Conservation (phyloP, 2,113 vertebrate genomes). For the Xiphophorus couchianus region DNA sequence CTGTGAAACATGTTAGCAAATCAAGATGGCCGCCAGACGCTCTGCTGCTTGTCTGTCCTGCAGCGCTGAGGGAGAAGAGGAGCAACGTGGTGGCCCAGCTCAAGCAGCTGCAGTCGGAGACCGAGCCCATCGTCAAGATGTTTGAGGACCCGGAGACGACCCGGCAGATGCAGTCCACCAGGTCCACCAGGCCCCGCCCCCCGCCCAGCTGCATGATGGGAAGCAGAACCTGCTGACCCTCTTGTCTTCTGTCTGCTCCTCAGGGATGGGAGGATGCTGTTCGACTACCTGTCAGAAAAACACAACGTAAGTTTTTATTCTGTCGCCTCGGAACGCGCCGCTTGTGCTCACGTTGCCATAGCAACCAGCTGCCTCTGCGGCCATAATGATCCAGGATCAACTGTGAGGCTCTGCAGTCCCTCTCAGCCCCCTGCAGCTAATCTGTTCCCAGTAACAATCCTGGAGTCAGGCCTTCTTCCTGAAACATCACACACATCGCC, state of each 20-base stretch:
- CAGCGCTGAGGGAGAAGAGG: constrained; percentile 94
- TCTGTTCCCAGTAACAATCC: no score
- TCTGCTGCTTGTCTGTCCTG: not conserved
- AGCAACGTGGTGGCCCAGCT: constrained; percentile 94
- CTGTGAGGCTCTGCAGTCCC: no score
- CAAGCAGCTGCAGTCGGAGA: constrained; percentile 96
- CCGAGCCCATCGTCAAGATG: constrained; percentile 97
- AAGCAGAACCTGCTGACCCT: not conserved
- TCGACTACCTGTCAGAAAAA: constrained; percentile 96
- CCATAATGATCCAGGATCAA: not conserved
- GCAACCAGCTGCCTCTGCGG: constrained; percentile 50
- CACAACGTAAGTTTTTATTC: constrained; percentile 85
- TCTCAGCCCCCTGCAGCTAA: no score
- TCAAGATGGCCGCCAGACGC: no score
- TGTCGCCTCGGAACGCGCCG: not conserved
- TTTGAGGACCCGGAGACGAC: constrained; percentile 97
- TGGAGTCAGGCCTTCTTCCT: no score
- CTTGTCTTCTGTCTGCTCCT: constrained; percentile 28
- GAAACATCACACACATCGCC: no score
- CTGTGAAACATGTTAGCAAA: no score
- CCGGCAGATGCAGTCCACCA: constrained; percentile 96
- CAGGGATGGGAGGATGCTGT: constrained; percentile 95
- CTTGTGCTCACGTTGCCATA: constrained; percentile 53
- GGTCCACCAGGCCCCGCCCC: constrained; percentile 70
- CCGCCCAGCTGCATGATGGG: not conserved